These are phyloP conservation scores for Trichopria drosophilae DNA, from an alignment of 2,888 invertebrate genomes.

Conservation along the genomic window DNA sequence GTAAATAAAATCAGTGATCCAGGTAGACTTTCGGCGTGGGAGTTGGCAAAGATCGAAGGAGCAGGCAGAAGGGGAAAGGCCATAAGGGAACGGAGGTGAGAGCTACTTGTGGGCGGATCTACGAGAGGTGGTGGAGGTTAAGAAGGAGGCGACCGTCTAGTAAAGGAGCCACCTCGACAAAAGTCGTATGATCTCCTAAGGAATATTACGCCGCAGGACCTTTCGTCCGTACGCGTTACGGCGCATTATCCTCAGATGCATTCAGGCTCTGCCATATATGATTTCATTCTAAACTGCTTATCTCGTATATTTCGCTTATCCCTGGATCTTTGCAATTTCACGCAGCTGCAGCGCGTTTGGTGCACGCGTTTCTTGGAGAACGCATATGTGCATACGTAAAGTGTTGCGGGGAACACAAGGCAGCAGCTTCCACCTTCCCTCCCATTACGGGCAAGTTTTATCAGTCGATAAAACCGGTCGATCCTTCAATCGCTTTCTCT, in stretches of 20 bases:
- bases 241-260: no score
- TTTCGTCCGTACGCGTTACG: no score
- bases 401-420: no score
- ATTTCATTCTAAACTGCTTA: no score
- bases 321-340: no score
- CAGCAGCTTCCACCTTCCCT: constrained; percentile 11
- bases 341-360: no score
- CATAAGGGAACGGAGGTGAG: constrained; percentile 38
- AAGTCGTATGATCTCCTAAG: neutral
- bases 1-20: no score
- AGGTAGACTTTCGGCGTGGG: no score
- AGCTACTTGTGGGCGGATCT: constrained; percentile 56
- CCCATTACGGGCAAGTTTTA: constrained; percentile 26
- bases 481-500: constrained; percentile 50
- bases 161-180: constrained; percentile 42
- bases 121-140: constrained; percentile 54
- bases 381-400: no score
- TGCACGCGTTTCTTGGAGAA: no score
- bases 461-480: constrained; percentile 40
- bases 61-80: constrained; percentile 45
- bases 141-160: constrained; percentile 52
- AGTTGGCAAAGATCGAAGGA: constrained; percentile 50
- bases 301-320: no score
- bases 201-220: constrained; percentile 1
- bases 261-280: no score